phyloP scores from a whole-genome alignment of 2,888 invertebrate genomes.

The Clanis bilineata region DNA sequence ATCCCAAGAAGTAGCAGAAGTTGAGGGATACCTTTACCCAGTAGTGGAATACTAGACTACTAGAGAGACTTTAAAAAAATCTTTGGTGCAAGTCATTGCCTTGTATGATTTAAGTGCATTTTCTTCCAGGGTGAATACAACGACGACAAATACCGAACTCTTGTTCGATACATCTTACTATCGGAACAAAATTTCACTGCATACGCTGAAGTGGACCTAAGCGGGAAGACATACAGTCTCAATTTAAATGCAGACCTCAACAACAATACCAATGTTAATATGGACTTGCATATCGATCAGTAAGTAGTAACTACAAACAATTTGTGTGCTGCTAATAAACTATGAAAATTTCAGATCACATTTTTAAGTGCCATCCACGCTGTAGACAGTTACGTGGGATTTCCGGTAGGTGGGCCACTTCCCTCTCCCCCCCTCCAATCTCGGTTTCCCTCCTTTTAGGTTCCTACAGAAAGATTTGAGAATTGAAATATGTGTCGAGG shows the following conservation, averaged over 20 bases:
- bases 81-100: background rate
- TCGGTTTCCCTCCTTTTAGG: no score
- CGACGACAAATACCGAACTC: slow-evolving; percentile 85
- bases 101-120: background rate
- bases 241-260: slow-evolving; percentile 85
- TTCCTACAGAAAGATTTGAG: no score
- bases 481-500: no score
- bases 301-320: slow-evolving; percentile 62
- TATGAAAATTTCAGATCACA: no score
- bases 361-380: no score
- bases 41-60: no score
- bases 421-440: no score
- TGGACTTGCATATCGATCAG: slow-evolving; percentile 91
- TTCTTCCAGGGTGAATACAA: slow-evolving; percentile 82
- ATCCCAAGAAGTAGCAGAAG: no score
- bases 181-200: slow-evolving; percentile 84
- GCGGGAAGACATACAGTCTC: slow-evolving; percentile 86
- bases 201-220: slow-evolving; percentile 85
- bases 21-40: no score
- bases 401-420: no score
- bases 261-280: slow-evolving; percentile 84
- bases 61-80: background rate
- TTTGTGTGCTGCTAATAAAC: background rate
- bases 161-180: slow-evolving; percentile 83
- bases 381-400: no score